Conservation (phyloP, 2,797 vertebrate genomes). For the Podargus strigoides region DNA sequence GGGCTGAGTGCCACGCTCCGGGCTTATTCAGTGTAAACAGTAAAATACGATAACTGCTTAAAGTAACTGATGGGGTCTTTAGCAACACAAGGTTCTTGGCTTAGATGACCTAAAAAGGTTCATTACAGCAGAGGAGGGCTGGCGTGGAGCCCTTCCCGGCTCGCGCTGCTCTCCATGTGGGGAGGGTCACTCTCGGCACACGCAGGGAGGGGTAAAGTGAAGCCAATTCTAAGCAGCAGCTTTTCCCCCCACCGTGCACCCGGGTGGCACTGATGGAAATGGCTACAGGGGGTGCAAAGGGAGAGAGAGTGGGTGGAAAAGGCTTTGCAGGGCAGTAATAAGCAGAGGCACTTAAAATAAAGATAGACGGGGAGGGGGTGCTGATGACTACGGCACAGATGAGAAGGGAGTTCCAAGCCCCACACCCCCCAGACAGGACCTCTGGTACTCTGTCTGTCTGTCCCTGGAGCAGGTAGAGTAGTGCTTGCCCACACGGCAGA, state of each 20-base stretch:
- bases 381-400: accelerated
- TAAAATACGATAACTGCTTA: not conserved
- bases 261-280: accelerated
- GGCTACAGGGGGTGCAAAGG: not conserved
- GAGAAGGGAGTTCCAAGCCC: not conserved
- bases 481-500: not conserved
- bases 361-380: not conserved
- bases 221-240: not conserved
- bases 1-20: not conserved
- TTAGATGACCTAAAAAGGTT: constrained; percentile 19
- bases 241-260: not conserved
- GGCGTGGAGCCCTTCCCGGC: not conserved
- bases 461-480: not conserved
- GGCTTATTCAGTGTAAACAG: constrained; percentile 2
- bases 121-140: not conserved
- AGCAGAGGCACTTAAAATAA: not conserved
- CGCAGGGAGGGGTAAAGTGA: not conserved
- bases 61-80: constrained; percentile 17
- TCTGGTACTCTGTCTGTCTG: not conserved
- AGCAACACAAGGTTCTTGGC: not conserved
- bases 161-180: not conserved
- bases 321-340: not conserved
- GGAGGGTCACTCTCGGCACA: not conserved
- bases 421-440: accelerated
- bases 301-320: not conserved